Conservation (phyloP, 2,113 vertebrate genomes). For the Pagrus major region DNA sequence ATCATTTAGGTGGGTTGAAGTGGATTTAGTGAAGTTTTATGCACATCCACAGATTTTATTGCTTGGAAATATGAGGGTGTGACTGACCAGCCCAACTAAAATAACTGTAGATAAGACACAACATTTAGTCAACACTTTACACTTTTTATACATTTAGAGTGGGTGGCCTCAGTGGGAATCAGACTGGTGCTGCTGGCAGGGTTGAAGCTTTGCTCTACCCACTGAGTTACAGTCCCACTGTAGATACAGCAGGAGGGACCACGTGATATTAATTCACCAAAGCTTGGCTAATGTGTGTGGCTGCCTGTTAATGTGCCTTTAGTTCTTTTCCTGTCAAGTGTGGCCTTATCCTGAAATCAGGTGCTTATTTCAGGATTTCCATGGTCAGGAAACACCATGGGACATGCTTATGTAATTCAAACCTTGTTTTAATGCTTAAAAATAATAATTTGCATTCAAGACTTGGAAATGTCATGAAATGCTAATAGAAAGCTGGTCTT, state of each 20-base stretch:
- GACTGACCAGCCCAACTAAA: conserved; percentile 28
- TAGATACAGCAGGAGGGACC: conserved; percentile 10
- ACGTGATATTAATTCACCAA: conserved; percentile 16
- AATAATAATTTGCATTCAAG: neutral
- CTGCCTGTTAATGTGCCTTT: neutral
- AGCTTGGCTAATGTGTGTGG: neutral
- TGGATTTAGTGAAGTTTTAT: conserved; percentile 21
- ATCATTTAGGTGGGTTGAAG: conserved; percentile 22
- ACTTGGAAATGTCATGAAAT: conserved; percentile 15
- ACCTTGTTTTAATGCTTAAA: neutral
- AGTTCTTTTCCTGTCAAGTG: conserved; percentile 18
- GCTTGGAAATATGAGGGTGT: conserved; percentile 22
- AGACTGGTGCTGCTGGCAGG: conserved; percentile 31
- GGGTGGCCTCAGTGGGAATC: conserved; percentile 42
- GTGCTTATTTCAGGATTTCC: neutral
- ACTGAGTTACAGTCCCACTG: conserved; percentile 32
- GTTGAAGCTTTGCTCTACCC: conserved; percentile 19
- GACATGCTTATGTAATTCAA: neutral
- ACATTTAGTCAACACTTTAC: conserved; percentile 26
- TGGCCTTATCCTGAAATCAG: neutral
- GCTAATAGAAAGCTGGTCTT: neutral
- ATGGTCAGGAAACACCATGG: neutral
- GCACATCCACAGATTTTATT: conserved; percentile 19
- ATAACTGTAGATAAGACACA: conserved; percentile 16
- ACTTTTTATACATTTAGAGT: conserved; percentile 49